A percentile compares a stretch with the other conserved stretches of the same genome.
Evolutionary conservation across 2,888 invertebrate species (phyloP).

Genomic region (Sympetrum striolatum): DNA sequence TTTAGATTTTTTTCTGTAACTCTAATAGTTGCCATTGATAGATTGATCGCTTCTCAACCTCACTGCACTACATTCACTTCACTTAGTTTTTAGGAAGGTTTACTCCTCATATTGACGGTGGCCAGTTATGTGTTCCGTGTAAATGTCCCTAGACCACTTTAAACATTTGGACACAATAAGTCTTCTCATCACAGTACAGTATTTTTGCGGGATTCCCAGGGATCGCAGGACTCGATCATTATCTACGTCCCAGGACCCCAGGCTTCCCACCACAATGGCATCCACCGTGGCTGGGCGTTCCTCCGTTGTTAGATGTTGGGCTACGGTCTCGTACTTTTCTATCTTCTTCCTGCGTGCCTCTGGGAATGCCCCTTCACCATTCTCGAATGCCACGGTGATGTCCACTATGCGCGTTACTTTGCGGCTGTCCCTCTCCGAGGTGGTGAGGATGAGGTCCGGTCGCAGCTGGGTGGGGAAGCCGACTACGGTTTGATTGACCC

Average conservation of each 20-base stretch:
- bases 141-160: no score
- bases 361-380: background rate
- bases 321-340: background rate
- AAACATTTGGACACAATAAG: background rate
- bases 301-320: background rate
- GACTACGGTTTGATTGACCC: constrained; percentile 46
- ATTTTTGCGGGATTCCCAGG: background rate
- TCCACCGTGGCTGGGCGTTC: constrained; percentile 49
- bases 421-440: rapidly evolving
- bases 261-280: constrained; percentile 53
- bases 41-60: no score
- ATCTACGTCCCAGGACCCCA: constrained; percentile 53
- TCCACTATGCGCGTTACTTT: background rate
- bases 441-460: constrained; percentile 49
- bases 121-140: no score
- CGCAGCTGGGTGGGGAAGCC: constrained; percentile 45
- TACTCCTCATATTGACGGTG: no score
- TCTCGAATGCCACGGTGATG: background rate
- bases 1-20: no score
- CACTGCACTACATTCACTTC: no score
- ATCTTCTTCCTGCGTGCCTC: background rate
- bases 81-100: no score
- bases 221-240: constrained; percentile 52
- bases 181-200: background rate
- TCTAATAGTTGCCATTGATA: no score